Evolutionary conservation across 2,797 vertebrate genomes (phyloP), one percentile per base, ranked within the genome.

Genomic region (Aldrovandia affinis): DNA sequence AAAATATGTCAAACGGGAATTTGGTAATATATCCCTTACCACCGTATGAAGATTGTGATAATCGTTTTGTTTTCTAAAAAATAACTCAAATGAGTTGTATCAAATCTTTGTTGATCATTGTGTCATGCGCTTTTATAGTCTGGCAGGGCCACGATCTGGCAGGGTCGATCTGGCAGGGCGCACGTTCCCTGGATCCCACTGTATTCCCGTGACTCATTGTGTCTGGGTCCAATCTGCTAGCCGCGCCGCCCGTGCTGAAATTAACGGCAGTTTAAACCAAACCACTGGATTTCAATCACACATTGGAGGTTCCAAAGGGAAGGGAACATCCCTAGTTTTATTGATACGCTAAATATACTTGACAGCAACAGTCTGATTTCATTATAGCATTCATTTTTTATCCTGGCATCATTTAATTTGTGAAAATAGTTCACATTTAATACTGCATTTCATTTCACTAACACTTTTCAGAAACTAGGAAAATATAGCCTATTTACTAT

Each of bases 61-160:
- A 65, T 33, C 10, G 1, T 12, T 9, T 28, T 63, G n/a, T 30
- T 3, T 28, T 28, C 25, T 28, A 63, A 63, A 63, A 63, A 63
- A 63, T 30, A 63, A 63, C 9, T 22, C 18, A 4, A 59, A 22
- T 59, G 55, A 2, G 7, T 30, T 65, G n/a, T 30, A 1, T 7
- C 10, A 73, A 73, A 73, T 73, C 36, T 39, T 22, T 39, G 18
- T 15, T 39, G 68, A 65, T 5, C 68, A 39, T 20, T 39, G 85
- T 90, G 86, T 86, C 39, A 88, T 87, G 81, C 42, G 5, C 84
- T 84, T 86, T 86, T 77, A 84, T 83, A 89, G 75, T 39, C 33
- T 78, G 70, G n/a, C n/a, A n/a, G n/a, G n/a, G n/a, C n/a, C n/a
- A n/a, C n/a, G n/a, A n/a, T n/a, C n/a, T n/a, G n/a, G n/a, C n/a